Percentiles rank a stretch among this genome's conserved stretches.
Conservation (phyloP, 2,113 vertebrate genomes). For the Burhinus oedicnemus region DNA sequence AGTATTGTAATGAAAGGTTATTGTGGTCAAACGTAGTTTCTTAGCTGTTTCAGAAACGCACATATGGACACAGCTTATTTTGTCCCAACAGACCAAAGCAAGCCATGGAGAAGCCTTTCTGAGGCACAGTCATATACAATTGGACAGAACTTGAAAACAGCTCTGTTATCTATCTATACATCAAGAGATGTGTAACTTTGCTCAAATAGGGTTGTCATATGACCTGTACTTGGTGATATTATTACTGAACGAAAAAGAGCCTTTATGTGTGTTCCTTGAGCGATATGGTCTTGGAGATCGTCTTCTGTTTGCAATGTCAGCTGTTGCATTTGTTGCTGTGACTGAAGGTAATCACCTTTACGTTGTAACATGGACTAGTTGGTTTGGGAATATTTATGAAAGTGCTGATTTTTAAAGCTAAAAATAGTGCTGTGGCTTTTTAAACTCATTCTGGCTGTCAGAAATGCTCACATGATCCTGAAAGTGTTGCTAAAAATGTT, state of each 20-base stretch:
- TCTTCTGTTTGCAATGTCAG: neutral
- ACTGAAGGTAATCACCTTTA: constrained; percentile 71
- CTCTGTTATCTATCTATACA: neutral
- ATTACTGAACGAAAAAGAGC: neutral
- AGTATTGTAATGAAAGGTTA: neutral
- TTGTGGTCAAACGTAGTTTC: rapidly evolving
- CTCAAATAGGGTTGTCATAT: neutral
- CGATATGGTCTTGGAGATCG: neutral
- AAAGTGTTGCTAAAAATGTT: constrained; percentile 76
- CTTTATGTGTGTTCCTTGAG: neutral
- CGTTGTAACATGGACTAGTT: constrained; percentile 73
- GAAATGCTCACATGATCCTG: constrained; percentile 60
- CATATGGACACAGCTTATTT: neutral
- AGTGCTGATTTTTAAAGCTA: constrained; percentile 74
- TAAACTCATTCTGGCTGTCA: constrained; percentile 71
- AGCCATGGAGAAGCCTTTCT: neutral
- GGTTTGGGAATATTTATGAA: constrained; percentile 81
- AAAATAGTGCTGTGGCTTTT: constrained; percentile 71
- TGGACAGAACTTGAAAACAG: neutral
- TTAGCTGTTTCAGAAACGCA: neutral
- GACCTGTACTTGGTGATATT: neutral
- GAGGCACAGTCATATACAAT: neutral
- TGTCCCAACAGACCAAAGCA: neutral
- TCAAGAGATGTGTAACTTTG: neutral
- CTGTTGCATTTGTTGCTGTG: constrained; percentile 44